A percentile compares a stretch with the other conserved stretches of the same genome.
These are phyloP conservation scores for Pogoniulus pusillus DNA, from an alignment of 2,797 vertebrate genomes.

Conservation along the genomic window DNA sequence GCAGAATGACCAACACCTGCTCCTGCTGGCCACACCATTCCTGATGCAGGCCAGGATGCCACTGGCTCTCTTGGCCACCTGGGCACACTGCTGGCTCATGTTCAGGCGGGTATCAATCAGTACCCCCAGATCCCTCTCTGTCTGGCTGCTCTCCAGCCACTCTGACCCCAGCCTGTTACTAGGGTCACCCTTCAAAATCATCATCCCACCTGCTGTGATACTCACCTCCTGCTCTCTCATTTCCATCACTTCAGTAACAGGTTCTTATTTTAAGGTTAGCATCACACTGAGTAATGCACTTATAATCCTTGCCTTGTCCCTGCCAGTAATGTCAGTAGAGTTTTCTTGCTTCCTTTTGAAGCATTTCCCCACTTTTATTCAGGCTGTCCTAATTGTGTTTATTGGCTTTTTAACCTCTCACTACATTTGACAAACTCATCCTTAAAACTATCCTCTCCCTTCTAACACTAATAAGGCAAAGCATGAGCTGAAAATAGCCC, in stretches of 20 bases:
- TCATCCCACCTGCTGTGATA: neutral
- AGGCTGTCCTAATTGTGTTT: neutral
- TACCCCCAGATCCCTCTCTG: too few species aligned
- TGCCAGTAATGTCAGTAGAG: neutral
- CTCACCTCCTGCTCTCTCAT: neutral
- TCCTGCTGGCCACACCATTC: too few species aligned
- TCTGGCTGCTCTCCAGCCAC: too few species aligned
- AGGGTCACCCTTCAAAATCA: neutral
- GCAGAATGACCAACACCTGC: too few species aligned
- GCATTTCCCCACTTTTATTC: neutral
- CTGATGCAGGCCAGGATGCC: too few species aligned
- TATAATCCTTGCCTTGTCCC: neutral
- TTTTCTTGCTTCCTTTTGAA: neutral
- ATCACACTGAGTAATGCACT: accelerated
- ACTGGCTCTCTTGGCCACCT: too few species aligned
- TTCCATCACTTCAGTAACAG: neutral
- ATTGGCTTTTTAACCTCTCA: neutral
- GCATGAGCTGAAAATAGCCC: neutral
- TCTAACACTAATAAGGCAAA: neutral
- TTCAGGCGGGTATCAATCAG: too few species aligned
- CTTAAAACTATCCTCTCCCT: neutral
- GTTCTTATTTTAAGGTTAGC: neutral
- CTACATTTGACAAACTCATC: neutral
- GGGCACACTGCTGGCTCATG: too few species aligned
- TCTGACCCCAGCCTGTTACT: too few species aligned